Evolutionary conservation across 2,888 invertebrate species (phyloP).

Genomic region (Hypercompe scribonia): DNA sequence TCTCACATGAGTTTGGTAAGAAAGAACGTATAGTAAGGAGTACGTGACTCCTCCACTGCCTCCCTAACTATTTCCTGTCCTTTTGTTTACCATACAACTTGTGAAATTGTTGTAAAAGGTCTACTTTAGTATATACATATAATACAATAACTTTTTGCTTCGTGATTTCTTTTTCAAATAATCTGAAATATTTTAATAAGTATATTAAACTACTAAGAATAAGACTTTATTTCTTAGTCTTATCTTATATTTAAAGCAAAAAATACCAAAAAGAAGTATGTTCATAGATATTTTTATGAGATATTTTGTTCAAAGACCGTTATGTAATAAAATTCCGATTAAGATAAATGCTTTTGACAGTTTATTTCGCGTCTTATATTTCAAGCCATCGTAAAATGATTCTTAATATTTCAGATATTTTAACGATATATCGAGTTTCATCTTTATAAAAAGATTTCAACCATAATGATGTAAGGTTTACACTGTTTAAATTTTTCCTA

Average conservation of each 20-base stretch:
- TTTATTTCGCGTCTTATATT: neutral
- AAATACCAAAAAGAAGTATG: neutral
- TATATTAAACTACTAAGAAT: neutral
- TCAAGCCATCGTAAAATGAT: neutral
- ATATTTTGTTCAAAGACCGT: neutral
- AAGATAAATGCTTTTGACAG: neutral
- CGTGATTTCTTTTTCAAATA: neutral
- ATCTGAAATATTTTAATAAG: neutral
- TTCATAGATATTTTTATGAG: neutral
- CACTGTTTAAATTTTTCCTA: neutral
- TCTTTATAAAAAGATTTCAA: neutral
- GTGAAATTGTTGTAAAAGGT: slow-evolving; percentile 2
- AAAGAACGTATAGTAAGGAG: slow-evolving; percentile 56
- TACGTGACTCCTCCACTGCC: slow-evolving; percentile 50
- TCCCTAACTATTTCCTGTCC: slow-evolving; percentile 27
- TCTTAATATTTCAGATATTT: neutral
- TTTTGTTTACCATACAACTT: slow-evolving; percentile 34
- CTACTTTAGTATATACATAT: too few species aligned
- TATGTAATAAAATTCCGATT: neutral
- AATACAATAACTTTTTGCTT: too few species aligned
- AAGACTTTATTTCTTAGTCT: neutral
- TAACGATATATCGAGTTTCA: neutral
- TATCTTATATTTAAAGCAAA: neutral
- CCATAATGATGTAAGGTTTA: neutral
- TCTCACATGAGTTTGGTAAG: slow-evolving; percentile 55